Conservation (phyloP, 2,888 invertebrate species). For the Palloptera scutellata region DNA sequence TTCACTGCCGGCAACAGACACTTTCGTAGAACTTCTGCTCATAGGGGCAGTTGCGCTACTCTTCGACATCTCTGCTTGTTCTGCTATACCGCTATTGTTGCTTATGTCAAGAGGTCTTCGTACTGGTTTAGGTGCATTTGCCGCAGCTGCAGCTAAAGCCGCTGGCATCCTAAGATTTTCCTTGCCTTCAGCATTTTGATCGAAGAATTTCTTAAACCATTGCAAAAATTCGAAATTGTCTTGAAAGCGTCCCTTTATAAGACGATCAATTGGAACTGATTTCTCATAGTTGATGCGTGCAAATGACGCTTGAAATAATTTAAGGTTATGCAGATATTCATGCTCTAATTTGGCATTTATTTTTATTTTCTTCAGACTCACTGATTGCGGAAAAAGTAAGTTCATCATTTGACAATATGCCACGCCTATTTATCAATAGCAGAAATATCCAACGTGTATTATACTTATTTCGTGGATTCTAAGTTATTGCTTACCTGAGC, state of each 20-base stretch:
- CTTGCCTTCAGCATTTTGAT: conserved; percentile 92
- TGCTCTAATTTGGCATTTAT: conserved; percentile 97
- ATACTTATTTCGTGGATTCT: background rate
- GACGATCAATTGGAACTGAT: conserved; percentile 63
- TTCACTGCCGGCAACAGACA: too few relatives aligned
- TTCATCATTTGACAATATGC: conserved; percentile 99
- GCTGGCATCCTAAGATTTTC: conserved; percentile 64
- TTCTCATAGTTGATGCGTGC: conserved; percentile 97
- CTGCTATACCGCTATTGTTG: background rate
- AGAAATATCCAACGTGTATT: background rate
- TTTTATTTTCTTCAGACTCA: conserved; percentile 91
- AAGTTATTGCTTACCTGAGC: conserved; percentile 68
- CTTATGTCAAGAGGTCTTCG: conserved; percentile 20
- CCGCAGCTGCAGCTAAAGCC: conserved; percentile 33
- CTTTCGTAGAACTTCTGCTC: too few relatives aligned
- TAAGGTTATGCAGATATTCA: conserved; percentile 98
- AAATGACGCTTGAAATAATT: conserved; percentile 93
- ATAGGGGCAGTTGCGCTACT: too few relatives aligned
- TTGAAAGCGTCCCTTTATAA: conserved; percentile 97
- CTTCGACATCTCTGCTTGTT: too few relatives aligned
- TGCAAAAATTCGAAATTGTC: conserved; percentile 99
- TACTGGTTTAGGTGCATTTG: conserved; percentile 37
- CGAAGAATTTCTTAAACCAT: conserved; percentile 99
- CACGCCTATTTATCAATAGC: conserved; percentile 71
- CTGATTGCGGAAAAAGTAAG: conserved; percentile 89